phyloP scores from a whole-genome alignment of 2,113 vertebrate species.

The Crotalus horridus region DNA sequence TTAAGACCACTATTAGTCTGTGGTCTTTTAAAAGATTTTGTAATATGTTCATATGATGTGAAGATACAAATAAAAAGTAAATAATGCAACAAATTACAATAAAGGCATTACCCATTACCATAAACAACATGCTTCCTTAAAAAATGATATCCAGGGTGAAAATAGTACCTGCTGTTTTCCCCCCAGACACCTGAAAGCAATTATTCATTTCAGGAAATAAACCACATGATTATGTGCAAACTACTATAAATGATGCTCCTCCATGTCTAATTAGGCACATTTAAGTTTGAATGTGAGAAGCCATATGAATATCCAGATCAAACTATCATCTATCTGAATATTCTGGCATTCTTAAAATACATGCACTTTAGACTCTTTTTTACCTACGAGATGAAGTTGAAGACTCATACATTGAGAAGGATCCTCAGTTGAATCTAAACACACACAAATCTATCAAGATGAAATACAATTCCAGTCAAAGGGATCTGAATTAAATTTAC shows the following conservation, averaged over 20 bases:
- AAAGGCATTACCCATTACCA: background rate
- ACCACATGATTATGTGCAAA: background rate
- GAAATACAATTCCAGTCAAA: background rate
- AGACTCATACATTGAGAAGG: background rate
- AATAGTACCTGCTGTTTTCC: background rate
- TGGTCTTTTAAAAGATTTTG: background rate
- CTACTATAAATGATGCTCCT: background rate
- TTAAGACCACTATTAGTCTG: background rate
- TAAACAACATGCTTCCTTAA: conserved; percentile 36
- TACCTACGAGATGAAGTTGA: background rate
- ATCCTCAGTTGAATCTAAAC: background rate
- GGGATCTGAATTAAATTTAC: background rate
- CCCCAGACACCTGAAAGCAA: background rate
- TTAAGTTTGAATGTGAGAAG: background rate
- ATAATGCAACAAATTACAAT: background rate
- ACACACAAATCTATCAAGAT: background rate
- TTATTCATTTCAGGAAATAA: background rate
- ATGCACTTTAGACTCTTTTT: background rate
- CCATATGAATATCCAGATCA: rapidly evolving
- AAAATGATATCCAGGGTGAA: background rate
- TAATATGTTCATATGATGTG: background rate
- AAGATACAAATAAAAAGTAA: background rate
- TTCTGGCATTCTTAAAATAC: background rate
- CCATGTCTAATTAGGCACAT: background rate
- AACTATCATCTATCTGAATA: background rate